Evolutionary conservation across 2,888 invertebrate genomes (phyloP), one percentile per base, ranked within the genome.

Genomic region (Galerucella pusilla): DNA sequence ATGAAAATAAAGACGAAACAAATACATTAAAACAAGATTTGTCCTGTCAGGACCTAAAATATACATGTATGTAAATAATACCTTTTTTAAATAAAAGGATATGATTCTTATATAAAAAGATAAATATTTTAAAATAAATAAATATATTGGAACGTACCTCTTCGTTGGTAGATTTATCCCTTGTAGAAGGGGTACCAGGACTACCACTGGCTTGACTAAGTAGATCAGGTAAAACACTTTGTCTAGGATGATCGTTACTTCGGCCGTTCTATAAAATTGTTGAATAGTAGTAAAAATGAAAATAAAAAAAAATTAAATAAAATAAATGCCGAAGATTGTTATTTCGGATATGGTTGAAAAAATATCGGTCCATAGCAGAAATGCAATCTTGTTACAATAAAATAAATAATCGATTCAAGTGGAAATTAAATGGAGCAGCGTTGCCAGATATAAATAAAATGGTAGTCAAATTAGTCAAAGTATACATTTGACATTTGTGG

Each of bases 171-270:
- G 96, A 94, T 88, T 97, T 97, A 90, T 98, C 97, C 71, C 97
- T 90, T 83, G 95, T 94, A 81, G 93, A 93, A 76, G 96, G 96
- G 52, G 96, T 96, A 81, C 95, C 95, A 77, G 94, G 94, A 86
- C 92, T 92, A 60, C 90, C 89, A 75, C 93, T 93, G 76, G 94
- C 94, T 90, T 95, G 96, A 86, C 97, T 97, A 81, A 98, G 92
- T 82, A 98, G 92, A 90, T 98, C 98, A 71, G 98, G 98, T 82
- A 98, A 91, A 73, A 98, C 98, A 72, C 96, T 96, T 79, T 96
- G 96, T 80, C 97, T 92, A 45, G 96, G 93, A 80, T 94, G 88
- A 75, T 89, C 89, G 75, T 88, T 87, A 77, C 87, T 87, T 82
- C 89, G 87, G 75, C 88, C 89, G 83, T 89, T 88, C 84, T 87